Evolutionary conservation across 2,113 vertebrate genomes (phyloP), one percentile per base, ranked within the genome.

Genomic region (Rhinoptilus africanus): DNA sequence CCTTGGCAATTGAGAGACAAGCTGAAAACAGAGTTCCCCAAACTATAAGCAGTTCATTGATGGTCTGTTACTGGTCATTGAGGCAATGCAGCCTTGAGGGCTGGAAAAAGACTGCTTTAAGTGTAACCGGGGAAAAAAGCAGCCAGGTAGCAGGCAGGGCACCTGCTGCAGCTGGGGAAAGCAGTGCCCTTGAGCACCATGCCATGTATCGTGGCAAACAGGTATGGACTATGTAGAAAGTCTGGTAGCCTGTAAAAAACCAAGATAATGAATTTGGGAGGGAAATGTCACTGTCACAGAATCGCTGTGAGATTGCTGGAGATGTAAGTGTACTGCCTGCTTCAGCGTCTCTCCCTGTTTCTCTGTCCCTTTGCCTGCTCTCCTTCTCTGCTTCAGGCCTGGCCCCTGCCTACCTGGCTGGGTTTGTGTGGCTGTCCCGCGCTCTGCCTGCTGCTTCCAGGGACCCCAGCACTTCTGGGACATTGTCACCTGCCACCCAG

Each of bases 61-160:
- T 77, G 45, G 16, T 80, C 59, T 84, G 45, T 81, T 66, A 3
- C 14, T 92, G 78, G 50, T 56, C 39, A 10, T 1, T n/a, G 69
- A 45, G 74, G 45, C 43, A 10, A 41, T 23, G 53, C 63, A 77
- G 43, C 39, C 21, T 35, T 34, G n/a, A 43, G 32, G 64, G 60
- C 34, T 94, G 74, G 78, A 47, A 32, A 27, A 32, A 84, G 37
- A 10, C 81, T 24, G 2, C 35, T 74, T 64, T 24, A 45, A 51
- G 43, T 10, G 2, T 75, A 35, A 35, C 1, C 1, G 24, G 8
- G 5, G 8, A 0, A 3, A 15, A 50, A 45, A 12, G 23, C 27
- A 67, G 30, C 34, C 26, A n/a, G 30, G 35, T 35, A 56, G 20
- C 22, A 4, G 32, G 17, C 45, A 57, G 7, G 37, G 66, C 66